phyloP scores from a whole-genome alignment of 1,140 invertebrate species.

The Homarus americanus region DNA sequence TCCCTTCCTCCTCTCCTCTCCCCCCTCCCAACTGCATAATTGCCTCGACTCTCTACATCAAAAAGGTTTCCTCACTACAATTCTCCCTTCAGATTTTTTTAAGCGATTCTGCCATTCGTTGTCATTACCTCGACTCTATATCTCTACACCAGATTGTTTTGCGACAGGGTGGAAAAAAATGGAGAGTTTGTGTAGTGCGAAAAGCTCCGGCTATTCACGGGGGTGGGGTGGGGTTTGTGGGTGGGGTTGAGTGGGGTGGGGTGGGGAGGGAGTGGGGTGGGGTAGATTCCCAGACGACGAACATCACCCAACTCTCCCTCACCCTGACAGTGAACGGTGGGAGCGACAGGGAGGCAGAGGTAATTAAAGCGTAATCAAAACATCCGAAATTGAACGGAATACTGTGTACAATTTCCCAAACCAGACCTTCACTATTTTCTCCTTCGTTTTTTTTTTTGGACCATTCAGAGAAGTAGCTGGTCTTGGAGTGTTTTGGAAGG shows the following conservation, averaged over 20 bases:
- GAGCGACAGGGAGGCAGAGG: background rate
- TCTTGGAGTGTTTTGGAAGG: background rate
- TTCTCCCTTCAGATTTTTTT: background rate
- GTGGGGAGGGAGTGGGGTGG: too few species aligned
- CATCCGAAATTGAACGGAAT: slow-evolving; percentile 10
- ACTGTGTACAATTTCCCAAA: background rate
- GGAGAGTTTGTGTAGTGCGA: too few species aligned
- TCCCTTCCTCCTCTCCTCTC: background rate
- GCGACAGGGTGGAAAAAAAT: too few species aligned
- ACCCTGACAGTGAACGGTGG: background rate
- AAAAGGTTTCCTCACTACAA: background rate
- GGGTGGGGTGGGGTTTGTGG: too few species aligned
- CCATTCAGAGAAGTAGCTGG: background rate
- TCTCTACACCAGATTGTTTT: background rate
- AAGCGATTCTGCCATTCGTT: background rate
- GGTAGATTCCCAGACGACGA: background rate
- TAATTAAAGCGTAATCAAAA: slow-evolving; percentile 13
- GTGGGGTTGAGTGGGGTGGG: too few species aligned
- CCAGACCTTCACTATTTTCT: background rate
- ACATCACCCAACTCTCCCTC: too few species aligned
- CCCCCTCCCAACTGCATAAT: background rate
- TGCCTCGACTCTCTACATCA: background rate
- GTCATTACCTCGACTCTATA: background rate
- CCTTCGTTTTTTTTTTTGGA: background rate
- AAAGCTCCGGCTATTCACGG: too few species aligned